Evolutionary conservation across 2,113 vertebrate species (phyloP), one percentile per base, ranked within the genome.

Genomic region (Elachura formosa): DNA sequence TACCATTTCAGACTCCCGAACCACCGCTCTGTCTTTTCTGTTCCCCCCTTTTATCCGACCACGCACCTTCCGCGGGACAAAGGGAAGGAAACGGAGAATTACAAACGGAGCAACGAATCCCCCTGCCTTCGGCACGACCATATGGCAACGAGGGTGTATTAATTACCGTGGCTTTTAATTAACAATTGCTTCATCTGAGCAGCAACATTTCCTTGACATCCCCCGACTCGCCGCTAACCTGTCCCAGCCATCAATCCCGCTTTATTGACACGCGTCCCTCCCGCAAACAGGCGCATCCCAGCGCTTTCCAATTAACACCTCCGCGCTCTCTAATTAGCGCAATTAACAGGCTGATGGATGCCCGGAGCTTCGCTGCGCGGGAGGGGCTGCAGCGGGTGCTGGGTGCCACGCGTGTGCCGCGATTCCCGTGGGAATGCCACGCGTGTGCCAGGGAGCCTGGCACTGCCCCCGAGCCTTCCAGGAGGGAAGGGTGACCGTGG

Each of bases 221-320:
- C 96, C 91, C 80, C 31, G 94, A 80, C 97, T 97, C 31, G 73
- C 72, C 11, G 55, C 96, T 90, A 96, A 96, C 97, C 97, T 20
- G 94, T 40, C 92, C 97, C 97, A 87, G 97, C 49, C 97, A 98
- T 98, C 98, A 97, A 98, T 98, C 96, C 97, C 86, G 89, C 74
- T 97, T 98, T 97, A 98, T 97, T 97, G 98, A 98, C 97, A 84
- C 75, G 94, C 94, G 91, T 94, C 96, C 95, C 96, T 85, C 89
- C 74, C 34, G 68, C 91, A 97, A 97, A 97, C 97, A 97, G 96
- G 82, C 97, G 83, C 61, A 97, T 95, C 97, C 97, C 97, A 74
- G 95, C 67, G 87, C 71, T 98, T 98, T 98, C 98, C 98, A 99
- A 99, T 99, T 99, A 99, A 98, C 98, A 98, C 98, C 98, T 98